These are phyloP conservation scores for Petrophora chlorosata DNA, from an alignment of 2,888 invertebrate genomes.

Conservation along the genomic window DNA sequence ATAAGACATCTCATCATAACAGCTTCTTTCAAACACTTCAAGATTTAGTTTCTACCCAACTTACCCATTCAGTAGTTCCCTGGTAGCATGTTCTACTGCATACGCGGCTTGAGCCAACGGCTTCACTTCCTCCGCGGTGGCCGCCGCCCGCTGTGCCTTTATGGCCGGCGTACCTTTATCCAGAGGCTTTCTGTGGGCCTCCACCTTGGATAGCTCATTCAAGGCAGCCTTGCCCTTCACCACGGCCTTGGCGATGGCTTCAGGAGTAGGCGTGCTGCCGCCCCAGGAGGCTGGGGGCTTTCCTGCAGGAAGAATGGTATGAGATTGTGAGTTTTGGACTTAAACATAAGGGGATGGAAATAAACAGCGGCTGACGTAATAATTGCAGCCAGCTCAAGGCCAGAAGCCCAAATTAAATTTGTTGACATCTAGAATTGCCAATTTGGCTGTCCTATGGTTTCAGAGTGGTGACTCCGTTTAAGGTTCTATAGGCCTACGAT, in stretches of 20 bases:
- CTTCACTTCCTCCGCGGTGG: slow-evolving; percentile 84
- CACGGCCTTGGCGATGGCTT: slow-evolving; percentile 77
- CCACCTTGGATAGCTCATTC: slow-evolving; percentile 79
- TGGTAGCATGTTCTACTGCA: slow-evolving; percentile 88
- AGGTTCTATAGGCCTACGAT: no score
- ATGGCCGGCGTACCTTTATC: slow-evolving; percentile 85
- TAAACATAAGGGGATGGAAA: no score
- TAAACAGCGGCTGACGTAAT: no score
- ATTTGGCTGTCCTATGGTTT: no score
- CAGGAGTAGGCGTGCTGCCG: slow-evolving; percentile 50
- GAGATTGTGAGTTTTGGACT: no score
- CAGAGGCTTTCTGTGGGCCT: slow-evolving; percentile 74
- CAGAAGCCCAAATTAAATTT: no score
- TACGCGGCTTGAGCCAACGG: slow-evolving; percentile 86
- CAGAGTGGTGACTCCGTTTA: no score
- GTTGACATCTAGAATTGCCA: no score
- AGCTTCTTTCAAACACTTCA: slow-evolving; percentile 37
- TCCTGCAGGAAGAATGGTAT: slow-evolving; percentile 39
- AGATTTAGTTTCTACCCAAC: no score
- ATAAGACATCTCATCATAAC: background rate
- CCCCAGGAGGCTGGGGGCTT: slow-evolving; percentile 54
- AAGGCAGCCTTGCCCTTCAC: slow-evolving; percentile 84
- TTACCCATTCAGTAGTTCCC: slow-evolving; percentile 79
- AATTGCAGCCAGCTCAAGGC: no score
- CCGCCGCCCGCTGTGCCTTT: slow-evolving; percentile 88